A percentile compares a stretch with the other conserved stretches of the same genome.
phyloP scores from a whole-genome alignment of 2,888 invertebrate species.

The Thumatha senex region DNA sequence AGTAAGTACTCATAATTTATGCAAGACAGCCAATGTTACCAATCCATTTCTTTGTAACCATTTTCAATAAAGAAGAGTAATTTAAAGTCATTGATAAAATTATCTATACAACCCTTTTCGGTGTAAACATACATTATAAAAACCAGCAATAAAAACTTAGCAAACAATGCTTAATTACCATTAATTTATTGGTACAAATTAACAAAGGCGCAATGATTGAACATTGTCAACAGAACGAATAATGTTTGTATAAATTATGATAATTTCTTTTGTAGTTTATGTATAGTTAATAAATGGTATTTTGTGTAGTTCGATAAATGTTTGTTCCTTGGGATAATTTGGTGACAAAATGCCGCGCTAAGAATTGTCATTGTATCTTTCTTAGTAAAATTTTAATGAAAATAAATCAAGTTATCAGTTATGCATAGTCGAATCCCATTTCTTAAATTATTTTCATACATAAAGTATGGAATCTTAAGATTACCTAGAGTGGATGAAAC shows the following conservation, averaged over 20 bases:
- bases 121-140: slow-evolving; percentile 32
- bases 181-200: slow-evolving; percentile 44
- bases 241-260: slow-evolving; percentile 46
- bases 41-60: slow-evolving; percentile 11
- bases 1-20: slow-evolving; percentile 21
- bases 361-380: neutral
- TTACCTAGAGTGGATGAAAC: too few relatives aligned
- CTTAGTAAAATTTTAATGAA: neutral
- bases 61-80: slow-evolving; percentile 21
- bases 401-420: too few relatives aligned
- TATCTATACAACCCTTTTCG: slow-evolving; percentile 36
- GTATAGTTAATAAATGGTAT: slow-evolving; percentile 4
- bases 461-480: too few relatives aligned
- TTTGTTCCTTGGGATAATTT: slow-evolving; percentile 1
- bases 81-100: slow-evolving; percentile 26
- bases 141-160: slow-evolving; percentile 34
- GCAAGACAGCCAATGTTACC: slow-evolving; percentile 2
- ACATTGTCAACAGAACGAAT: slow-evolving; percentile 36
- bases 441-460: too few relatives aligned
- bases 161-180: slow-evolving; percentile 42
- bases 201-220: slow-evolving; percentile 39
- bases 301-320: slow-evolving; percentile 3
- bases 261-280: slow-evolving; percentile 34
- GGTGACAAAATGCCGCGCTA: slow-evolving; percentile 13
- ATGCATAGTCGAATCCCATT: too few relatives aligned